Conservation (phyloP, 2,797 vertebrate species). For the Babyrousa celebensis region DNA sequence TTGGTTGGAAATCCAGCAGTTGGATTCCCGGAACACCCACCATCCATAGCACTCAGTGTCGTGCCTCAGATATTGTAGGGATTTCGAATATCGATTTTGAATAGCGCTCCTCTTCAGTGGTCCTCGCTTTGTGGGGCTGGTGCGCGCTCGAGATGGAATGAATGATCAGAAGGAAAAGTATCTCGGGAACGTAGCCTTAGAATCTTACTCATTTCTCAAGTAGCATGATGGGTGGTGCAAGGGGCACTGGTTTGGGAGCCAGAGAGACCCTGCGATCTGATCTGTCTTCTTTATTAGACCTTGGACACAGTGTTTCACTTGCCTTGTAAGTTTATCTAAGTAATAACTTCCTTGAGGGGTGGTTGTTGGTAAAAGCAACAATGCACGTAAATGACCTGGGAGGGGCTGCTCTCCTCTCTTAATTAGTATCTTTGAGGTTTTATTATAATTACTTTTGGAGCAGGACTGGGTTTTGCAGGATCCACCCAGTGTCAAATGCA, state of each 20-base stretch:
- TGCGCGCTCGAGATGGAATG: background rate
- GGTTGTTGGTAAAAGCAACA: background rate
- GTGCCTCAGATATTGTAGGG: background rate
- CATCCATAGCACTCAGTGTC: accelerated
- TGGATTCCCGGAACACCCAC: background rate
- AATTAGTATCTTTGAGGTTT: background rate
- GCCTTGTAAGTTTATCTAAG: background rate
- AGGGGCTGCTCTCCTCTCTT: background rate
- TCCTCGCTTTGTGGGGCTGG: background rate
- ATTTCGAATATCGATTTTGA: background rate
- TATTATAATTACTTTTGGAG: background rate
- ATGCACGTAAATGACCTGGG: too few species aligned
- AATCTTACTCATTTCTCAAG: background rate
- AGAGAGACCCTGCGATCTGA: background rate
- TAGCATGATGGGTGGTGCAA: accelerated
- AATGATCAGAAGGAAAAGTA: background rate
- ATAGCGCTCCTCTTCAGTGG: background rate
- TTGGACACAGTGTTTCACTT: background rate
- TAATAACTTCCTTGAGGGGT: background rate
- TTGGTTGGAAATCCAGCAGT: background rate
- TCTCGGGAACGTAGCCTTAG: background rate
- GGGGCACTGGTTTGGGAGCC: background rate
- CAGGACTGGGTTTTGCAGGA: background rate
- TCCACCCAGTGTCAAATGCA: conserved; percentile 22
- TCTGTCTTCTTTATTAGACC: background rate